Conservation (phyloP, 1,140 invertebrate genomes). For the Scaptomyza pallida region DNA sequence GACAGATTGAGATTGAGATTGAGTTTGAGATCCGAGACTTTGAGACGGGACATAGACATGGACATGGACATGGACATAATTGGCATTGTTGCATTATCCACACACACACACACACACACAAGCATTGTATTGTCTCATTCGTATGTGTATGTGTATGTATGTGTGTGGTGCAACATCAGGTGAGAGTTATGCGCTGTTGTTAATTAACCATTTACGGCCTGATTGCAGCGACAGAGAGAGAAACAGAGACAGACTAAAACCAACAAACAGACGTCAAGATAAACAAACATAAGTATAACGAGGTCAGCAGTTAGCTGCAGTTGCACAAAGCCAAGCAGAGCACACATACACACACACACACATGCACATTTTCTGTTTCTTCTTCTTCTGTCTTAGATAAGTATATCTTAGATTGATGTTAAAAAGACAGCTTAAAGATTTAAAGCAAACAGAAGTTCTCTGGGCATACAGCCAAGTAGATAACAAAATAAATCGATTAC, state of each 20-base stretch:
- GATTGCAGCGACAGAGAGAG: slow-evolving; percentile 50
- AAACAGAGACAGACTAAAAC: slow-evolving; percentile 4
- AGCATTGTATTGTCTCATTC: not conserved
- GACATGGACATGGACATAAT: slow-evolving; percentile 74
- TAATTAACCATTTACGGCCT: slow-evolving; percentile 78
- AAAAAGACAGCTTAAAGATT: no score
- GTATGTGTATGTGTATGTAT: not conserved
- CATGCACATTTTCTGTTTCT: no score
- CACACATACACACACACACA: not conserved
- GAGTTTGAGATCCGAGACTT: slow-evolving; percentile 16
- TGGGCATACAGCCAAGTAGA: no score
- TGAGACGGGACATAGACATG: slow-evolving; percentile 32
- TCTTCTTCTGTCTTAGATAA: no score
- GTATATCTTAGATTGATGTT: no score
- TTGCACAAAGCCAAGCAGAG: slow-evolving; percentile 12
- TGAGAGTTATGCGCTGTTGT: slow-evolving; percentile 80
- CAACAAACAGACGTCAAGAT: not conserved
- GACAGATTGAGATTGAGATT: slow-evolving; percentile 49
- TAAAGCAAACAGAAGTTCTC: no score
- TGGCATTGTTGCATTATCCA: slow-evolving; percentile 62
- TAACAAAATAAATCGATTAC: no score
- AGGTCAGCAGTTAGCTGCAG: slow-evolving; percentile 36
- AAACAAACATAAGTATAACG: slow-evolving; percentile 46
- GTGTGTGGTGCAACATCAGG: slow-evolving; percentile 43
- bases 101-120: no score